These are phyloP conservation scores for Deroplatys truncata DNA, from an alignment of 2,888 invertebrate species.

Conservation along the genomic window DNA sequence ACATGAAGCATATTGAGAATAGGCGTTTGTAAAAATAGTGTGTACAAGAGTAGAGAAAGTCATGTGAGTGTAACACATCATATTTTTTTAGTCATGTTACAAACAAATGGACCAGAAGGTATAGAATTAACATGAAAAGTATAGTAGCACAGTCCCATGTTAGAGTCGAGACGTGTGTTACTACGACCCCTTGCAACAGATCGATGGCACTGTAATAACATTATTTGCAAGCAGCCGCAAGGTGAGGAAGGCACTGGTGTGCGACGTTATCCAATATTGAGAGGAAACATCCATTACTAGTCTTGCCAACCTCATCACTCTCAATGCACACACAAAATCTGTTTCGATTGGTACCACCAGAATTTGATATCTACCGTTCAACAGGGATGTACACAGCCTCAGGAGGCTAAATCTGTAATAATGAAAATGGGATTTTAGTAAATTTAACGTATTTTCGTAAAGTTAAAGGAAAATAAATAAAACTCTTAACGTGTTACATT, in stretches of 20 bases:
- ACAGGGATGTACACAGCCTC: neutral
- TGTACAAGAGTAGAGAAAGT: no score
- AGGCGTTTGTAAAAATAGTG: no score
- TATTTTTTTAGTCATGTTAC: no score
- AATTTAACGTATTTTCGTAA: no score
- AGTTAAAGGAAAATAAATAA: no score
- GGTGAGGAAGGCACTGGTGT: neutral
- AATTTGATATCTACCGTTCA: neutral
- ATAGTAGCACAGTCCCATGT: neutral
- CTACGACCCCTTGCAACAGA: neutral
- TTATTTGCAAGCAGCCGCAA: neutral
- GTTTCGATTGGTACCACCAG: neutral
- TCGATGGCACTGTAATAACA: neutral
- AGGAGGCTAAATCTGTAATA: no score
- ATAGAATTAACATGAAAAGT: no score
- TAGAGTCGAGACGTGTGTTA: neutral
- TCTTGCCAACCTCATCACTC: neutral
- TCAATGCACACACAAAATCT: neutral
- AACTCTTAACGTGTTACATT: no score
- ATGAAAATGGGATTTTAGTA: no score
- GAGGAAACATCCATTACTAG: neutral
- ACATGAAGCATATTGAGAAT: no score
- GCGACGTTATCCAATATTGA: neutral
- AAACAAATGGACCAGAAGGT: no score
- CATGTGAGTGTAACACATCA: no score